Evolutionary conservation across 2,113 vertebrate genomes (phyloP).

Genomic region (Danio rerio): DNA sequence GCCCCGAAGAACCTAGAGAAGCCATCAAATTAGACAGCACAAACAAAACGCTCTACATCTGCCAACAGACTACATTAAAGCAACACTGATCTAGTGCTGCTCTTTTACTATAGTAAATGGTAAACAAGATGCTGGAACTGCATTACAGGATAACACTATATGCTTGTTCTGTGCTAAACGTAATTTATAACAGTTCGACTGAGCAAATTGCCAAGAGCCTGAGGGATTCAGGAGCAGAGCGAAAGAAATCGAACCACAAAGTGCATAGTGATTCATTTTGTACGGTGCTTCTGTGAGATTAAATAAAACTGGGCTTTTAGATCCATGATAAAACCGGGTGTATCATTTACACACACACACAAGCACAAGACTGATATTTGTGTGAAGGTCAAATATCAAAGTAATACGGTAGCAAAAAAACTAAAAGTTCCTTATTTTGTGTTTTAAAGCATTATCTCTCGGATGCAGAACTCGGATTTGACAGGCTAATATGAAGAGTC

Average conservation of each 20-base stretch:
- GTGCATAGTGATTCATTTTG: constrained; percentile 8
- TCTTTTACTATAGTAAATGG: neutral
- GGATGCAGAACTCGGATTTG: neutral
- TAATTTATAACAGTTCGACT: constrained; percentile 25
- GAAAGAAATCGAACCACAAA: constrained; percentile 33
- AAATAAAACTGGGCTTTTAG: constrained; percentile 27
- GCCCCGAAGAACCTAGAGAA: neutral
- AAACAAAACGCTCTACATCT: neutral
- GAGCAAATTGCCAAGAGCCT: constrained; percentile 7
- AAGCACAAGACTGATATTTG: constrained; percentile 4
- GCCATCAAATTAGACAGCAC: constrained; percentile 28
- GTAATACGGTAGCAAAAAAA: no score
- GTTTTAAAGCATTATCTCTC: neutral
- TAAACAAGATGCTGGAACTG: neutral
- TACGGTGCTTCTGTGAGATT: constrained; percentile 8
- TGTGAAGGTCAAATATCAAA: constrained; percentile 15
- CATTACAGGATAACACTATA: neutral
- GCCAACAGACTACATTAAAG: neutral
- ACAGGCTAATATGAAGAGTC: constrained; percentile 1
- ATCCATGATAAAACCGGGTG: neutral
- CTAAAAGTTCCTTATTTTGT: neutral
- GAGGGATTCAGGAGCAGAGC: neutral
- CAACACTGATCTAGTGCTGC: neutral
- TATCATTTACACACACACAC: neutral
- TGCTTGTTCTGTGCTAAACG: neutral